Evolutionary conservation across 1,140 invertebrate genomes (phyloP).

Genomic region (Nylanderia fulva): DNA sequence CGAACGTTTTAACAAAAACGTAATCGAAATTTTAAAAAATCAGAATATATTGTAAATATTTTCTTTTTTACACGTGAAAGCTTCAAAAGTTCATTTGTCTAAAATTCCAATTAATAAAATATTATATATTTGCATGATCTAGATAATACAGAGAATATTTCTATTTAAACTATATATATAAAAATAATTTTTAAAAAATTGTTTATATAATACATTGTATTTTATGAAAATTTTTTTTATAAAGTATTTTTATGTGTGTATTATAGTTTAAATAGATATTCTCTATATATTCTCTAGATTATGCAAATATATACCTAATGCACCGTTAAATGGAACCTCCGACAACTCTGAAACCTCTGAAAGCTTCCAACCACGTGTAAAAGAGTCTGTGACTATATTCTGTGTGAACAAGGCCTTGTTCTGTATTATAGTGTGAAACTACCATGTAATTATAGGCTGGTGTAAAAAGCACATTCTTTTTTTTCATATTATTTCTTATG

Average conservation of each 20-base stretch:
- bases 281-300: not conserved
- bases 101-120: too few species aligned
- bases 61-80: too few species aligned
- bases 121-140: too few species aligned
- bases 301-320: conserved; percentile 27
- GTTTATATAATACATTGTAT: too few species aligned
- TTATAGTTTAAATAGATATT: not conserved
- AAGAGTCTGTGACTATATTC: not conserved
- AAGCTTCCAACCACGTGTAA: not conserved
- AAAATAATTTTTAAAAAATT: not conserved
- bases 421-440: not conserved
- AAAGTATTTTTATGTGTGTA: not conserved
- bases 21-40: not conserved
- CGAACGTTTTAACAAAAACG: not conserved
- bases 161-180: not conserved
- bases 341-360: too few species aligned
- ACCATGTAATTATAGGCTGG: conserved; percentile 6
- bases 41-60: too few species aligned
- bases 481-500: conserved; percentile 25
- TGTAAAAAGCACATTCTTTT: conserved; percentile 3
- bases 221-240: too few species aligned
- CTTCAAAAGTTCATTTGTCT: too few species aligned
- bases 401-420: not conserved
- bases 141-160: too few species aligned
- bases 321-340: conserved; percentile 3